Conservation (phyloP, 2,888 invertebrate genomes). For the Spodoptera littoralis region DNA sequence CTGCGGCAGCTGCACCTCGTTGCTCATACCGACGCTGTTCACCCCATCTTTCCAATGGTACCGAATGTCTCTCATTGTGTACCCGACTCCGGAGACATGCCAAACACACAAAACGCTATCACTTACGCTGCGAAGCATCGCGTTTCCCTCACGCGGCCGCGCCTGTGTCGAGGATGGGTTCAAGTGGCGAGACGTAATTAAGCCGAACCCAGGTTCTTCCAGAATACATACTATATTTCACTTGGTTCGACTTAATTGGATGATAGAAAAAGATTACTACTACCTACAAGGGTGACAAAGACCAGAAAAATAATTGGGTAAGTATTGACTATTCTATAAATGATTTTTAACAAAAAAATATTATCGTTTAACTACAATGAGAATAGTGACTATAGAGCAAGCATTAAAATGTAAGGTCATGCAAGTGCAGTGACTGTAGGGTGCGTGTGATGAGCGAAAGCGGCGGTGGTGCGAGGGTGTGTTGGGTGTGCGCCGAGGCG, state of each 20-base stretch:
- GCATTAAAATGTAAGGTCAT: conserved; percentile 50
- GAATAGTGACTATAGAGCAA: conserved; percentile 43
- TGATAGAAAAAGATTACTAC: conserved; percentile 82
- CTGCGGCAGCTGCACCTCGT: conserved; percentile 98
- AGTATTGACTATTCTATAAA: conserved; percentile 8
- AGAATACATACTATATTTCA: conserved; percentile 23
- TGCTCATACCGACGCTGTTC: conserved; percentile 98
- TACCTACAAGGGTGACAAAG: conserved; percentile 54
- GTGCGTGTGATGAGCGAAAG: conserved; percentile 61
- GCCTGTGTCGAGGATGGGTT: conserved; percentile 68
- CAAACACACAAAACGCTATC: conserved; percentile 89
- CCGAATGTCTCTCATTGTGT: conserved; percentile 99
- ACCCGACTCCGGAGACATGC: conserved; percentile 95
- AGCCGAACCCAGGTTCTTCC: conserved; percentile 64
- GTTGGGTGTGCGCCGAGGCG: conserved; percentile 72
- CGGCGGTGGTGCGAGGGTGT: conserved; percentile 75
- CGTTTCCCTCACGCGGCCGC: conserved; percentile 73
- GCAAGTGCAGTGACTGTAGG: conserved; percentile 48
- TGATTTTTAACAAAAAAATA: conserved; percentile 9
- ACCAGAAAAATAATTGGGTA: conserved; percentile 10
- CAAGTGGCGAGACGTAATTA: conserved; percentile 66
- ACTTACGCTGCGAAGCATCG: conserved; percentile 87
- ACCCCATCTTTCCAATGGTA: conserved; percentile 98
- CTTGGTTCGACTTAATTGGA: conserved; percentile 70
- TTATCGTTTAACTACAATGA: conserved; percentile 6